Evolutionary conservation across 2,888 invertebrate species (phyloP), one percentile per base, ranked within the genome.

Genomic region (Pasiphila rectangulata): DNA sequence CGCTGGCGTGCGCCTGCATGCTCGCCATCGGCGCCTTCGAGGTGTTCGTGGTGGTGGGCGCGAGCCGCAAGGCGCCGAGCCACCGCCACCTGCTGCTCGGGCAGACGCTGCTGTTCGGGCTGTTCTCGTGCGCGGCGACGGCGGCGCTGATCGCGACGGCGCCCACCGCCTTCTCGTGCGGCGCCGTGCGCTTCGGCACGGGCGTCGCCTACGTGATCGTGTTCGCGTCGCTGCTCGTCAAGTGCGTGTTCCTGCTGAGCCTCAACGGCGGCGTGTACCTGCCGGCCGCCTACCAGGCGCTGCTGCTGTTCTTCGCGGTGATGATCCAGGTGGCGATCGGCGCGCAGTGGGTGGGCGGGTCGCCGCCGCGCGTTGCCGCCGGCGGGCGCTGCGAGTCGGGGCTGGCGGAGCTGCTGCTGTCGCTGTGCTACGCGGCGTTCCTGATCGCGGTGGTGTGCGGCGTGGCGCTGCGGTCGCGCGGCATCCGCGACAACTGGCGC

Each of bases 231-330:
- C 90, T 98, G 37, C 91, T 98, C 63, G 98, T 98, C 57, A 98
- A 98, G 85, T 95, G 97, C 80, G 96, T 98, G 60, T 97, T 98
- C 78, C 91, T 98, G 51, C 92, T 98, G 60, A 96, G 97, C 71
- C 91, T 97, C 52, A 96, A 97, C 81, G 94, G 95, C 41, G 96
- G 95, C 52, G 96, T 97, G 37, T 97, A 98, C 75, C 90, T 98
- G 43, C 97, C 97, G 41, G 96, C 97, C 4, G 94, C 96, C 7
- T 98, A 98, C 81, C 98, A 98, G 85, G 95, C 93, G 55, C 91
- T 98, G 17, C 90, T 98, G 62, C 90, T 98, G 59, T 92, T 96
- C 67, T 98, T 98, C 76, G 96, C 97, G 16, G 95, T 97, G 49
- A 92, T 96, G 73, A 97, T 97, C 57, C 96, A 97, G 88, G 93